Conservation (phyloP, 2,888 invertebrate genomes). For the Tetranychus piercei region DNA sequence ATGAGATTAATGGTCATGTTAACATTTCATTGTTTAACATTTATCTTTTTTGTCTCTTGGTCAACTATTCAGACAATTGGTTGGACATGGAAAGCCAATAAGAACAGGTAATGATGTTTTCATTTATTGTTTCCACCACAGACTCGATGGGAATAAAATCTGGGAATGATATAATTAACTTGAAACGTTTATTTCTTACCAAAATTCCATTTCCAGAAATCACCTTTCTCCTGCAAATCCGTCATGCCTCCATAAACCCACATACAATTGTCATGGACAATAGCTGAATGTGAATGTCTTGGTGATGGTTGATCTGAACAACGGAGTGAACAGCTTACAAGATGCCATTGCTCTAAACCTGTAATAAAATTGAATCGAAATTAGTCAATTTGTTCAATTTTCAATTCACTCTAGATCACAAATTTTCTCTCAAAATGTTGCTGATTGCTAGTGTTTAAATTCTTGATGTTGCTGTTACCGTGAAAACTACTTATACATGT, state of each 20-base stretch:
- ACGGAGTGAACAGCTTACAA: conserved; percentile 15
- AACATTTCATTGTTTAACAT: conserved; percentile 33
- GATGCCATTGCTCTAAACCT: conserved; percentile 26
- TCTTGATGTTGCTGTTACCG: background rate
- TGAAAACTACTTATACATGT: background rate
- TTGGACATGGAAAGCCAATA: conserved; percentile 7
- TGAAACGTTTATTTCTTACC: conserved; percentile 33
- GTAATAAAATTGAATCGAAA: background rate
- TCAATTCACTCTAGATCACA: background rate
- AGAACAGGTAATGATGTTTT: background rate
- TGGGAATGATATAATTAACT: background rate
- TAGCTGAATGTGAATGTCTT: conserved; percentile 65
- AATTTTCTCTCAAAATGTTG: background rate
- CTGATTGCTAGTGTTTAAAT: background rate
- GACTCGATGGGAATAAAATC: too few species aligned
- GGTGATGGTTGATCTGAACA: conserved; percentile 40
- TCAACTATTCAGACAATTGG: background rate
- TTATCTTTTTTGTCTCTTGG: conserved; percentile 28
- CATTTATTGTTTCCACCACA: too few species aligned
- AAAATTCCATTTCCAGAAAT: conserved; percentile 62
- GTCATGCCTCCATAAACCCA: conserved; percentile 77
- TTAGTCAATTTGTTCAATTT: background rate
- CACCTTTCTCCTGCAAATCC: conserved; percentile 54
- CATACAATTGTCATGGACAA: conserved; percentile 54
- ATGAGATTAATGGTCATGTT: conserved; percentile 43